These are phyloP conservation scores for Falco rusticolus DNA, from an alignment of 2,797 vertebrate species.

Conservation along the genomic window DNA sequence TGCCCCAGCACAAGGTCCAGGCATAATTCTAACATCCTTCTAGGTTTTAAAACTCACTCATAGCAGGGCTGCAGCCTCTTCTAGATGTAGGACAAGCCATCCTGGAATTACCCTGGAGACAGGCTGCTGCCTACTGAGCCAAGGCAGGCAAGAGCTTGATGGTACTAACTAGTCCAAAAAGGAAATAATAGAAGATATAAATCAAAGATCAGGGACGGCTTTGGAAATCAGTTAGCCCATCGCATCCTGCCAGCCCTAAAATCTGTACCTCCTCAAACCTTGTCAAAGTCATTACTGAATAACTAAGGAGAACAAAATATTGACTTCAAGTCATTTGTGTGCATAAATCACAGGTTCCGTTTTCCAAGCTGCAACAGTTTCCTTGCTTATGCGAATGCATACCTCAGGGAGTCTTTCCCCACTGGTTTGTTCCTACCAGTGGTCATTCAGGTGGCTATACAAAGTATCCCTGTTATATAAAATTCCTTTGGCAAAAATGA, in stretches of 20 bases:
- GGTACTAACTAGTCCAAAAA: background rate
- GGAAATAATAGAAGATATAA: background rate
- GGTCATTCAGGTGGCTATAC: background rate
- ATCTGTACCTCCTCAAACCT: conserved; percentile 10
- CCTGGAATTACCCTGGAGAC: background rate
- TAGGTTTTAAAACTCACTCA: background rate
- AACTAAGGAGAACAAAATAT: conserved; percentile 18
- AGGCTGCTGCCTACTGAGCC: background rate
- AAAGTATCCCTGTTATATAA: background rate
- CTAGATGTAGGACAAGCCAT: background rate
- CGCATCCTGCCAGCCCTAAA: background rate
- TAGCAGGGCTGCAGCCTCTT: background rate
- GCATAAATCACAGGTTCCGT: background rate
- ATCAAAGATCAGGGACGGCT: conserved; percentile 15
- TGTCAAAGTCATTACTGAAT: conserved; percentile 29
- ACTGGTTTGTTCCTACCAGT: background rate
- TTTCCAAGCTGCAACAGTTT: background rate
- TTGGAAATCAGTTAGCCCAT: conserved; percentile 2
- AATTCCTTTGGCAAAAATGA: background rate
- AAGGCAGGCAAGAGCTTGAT: background rate
- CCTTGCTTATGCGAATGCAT: background rate
- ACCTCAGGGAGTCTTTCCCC: background rate
- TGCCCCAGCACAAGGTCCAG: background rate
- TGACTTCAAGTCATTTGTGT: background rate
- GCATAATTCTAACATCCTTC: background rate